These are phyloP conservation scores for Tribolium madens DNA, from an alignment of 1,140 invertebrate genomes.

Conservation along the genomic window DNA sequence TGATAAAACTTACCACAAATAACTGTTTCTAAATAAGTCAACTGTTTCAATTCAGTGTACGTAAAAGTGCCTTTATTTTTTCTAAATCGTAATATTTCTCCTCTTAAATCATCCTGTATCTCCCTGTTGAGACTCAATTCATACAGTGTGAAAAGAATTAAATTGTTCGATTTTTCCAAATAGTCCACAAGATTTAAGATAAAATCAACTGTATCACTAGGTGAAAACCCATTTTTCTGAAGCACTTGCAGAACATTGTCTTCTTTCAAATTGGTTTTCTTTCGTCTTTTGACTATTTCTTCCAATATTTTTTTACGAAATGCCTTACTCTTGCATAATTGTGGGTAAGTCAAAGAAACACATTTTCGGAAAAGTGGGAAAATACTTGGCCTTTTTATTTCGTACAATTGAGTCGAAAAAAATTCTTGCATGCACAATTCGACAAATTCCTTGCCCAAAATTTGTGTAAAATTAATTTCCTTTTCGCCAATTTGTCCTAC, in stretches of 20 bases:
- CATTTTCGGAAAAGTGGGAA: neutral
- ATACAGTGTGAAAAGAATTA: slow-evolving; percentile 49
- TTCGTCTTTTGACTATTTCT: no score
- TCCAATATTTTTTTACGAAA: neutral
- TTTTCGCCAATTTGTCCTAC: neutral
- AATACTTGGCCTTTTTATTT: neutral
- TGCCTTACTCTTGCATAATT: neutral
- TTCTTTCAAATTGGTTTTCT: no score
- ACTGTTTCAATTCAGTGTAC: slow-evolving; percentile 42
- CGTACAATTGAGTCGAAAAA: neutral
- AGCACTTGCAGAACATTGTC: neutral
- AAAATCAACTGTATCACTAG: neutral
- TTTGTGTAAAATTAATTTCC: slow-evolving; percentile 1
- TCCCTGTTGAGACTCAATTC: slow-evolving; percentile 51
- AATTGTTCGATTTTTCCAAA: neutral
- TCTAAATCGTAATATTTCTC: slow-evolving; percentile 53
- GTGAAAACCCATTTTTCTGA: neutral
- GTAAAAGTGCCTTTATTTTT: slow-evolving; percentile 40
- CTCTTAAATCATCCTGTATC: slow-evolving; percentile 52
- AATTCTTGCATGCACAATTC: neutral
- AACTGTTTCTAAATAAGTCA: slow-evolving; percentile 52
- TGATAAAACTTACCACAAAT: slow-evolving; percentile 48
- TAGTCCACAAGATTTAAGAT: neutral
- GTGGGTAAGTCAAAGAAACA: neutral
- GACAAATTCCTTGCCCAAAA: neutral